Conservation (phyloP, 2,797 vertebrate species). For the Anomalospiza imberbis region DNA sequence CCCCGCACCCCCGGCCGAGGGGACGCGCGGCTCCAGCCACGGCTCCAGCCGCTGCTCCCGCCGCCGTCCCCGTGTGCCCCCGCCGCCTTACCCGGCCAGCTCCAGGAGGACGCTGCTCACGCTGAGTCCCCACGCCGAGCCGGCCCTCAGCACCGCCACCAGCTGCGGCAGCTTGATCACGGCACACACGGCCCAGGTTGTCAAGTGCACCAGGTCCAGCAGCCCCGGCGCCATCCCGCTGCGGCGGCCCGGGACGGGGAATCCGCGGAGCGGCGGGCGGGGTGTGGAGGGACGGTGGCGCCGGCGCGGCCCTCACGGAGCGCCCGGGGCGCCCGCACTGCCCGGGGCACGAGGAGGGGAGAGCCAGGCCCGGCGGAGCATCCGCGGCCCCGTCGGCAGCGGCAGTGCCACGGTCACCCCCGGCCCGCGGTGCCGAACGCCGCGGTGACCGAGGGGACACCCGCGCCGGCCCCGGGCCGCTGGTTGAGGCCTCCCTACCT, state of each 20-base stretch:
- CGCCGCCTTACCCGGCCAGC: constrained; percentile 70
- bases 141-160: constrained; percentile 50
- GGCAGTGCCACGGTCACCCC: neutral
- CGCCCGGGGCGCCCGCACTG: neutral
- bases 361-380: neutral
- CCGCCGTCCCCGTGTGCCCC: neutral
- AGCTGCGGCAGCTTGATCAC: constrained; percentile 77
- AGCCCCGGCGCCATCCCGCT: neutral
- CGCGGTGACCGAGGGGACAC: neutral
- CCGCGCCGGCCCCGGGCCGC: accelerated
- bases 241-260: neutral
- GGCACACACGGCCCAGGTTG: constrained; percentile 68
- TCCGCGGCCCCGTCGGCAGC: no score
- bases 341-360: neutral
- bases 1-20: neutral
- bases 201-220: constrained; percentile 71
- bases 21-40: neutral
- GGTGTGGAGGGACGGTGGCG: neutral
- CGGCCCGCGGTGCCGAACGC: neutral
- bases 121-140: constrained; percentile 72
- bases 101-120: constrained; percentile 72
- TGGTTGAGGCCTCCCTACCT: accelerated
- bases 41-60: neutral
- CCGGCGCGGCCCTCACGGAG: neutral
- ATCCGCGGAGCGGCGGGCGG: neutral